Conservation (phyloP, 2,888 invertebrate genomes). For the Dasypogon diadema region DNA sequence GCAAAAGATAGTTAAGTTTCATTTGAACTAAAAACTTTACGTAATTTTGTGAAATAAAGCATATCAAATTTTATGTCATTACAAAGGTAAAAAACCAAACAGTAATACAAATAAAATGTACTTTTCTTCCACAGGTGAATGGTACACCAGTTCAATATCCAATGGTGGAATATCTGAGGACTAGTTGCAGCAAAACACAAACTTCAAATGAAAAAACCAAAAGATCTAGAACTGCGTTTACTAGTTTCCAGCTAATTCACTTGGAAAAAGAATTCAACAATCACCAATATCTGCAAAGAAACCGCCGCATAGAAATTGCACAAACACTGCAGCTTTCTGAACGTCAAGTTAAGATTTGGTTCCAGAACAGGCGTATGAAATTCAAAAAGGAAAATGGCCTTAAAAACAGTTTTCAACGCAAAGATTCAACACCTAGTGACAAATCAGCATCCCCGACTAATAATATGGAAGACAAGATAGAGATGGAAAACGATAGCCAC, state of each 20-base stretch:
- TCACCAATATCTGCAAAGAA: slow-evolving; percentile 92
- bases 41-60: no score
- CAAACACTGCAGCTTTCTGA: slow-evolving; percentile 91
- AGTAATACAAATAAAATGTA: no score
- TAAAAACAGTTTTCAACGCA: no score
- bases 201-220: no score
- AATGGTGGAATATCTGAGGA: no score
- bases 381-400: slow-evolving; percentile 81
- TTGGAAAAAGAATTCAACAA: slow-evolving; percentile 96
- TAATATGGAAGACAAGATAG: not conserved
- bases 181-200: no score
- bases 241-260: slow-evolving; percentile 94
- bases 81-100: no score
- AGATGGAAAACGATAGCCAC: slow-evolving; percentile 48
- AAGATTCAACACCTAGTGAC: slow-evolving; percentile 38
- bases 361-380: slow-evolving; percentile 86
- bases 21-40: no score
- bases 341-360: slow-evolving; percentile 89
- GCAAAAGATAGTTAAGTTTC: no score
- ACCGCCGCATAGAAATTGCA: slow-evolving; percentile 94
- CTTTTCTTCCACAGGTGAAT: no score
- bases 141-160: no score
- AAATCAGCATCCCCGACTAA: not conserved
- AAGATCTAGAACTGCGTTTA: slow-evolving; percentile 94
- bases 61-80: no score